A percentile compares a stretch with the other conserved stretches of the same genome.
Conservation (phyloP, 2,113 vertebrate species). For the Damaliscus lunatus region DNA sequence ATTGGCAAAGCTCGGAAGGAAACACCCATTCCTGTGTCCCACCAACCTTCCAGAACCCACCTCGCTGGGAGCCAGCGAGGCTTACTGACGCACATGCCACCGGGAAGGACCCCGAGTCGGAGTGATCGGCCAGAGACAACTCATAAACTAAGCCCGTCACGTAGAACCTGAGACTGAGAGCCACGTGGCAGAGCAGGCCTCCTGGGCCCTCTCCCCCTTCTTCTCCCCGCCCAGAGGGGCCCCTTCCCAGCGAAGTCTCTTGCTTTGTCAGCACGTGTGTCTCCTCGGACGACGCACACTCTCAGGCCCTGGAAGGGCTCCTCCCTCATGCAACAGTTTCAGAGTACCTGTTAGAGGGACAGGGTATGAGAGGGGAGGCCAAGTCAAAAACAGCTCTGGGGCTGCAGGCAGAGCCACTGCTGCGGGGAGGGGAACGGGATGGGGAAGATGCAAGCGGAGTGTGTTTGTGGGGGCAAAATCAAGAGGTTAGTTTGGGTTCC, state of each 20-base stretch:
- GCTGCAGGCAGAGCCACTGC: fast-evolving
- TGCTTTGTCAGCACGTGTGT: background rate
- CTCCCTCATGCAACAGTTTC: background rate
- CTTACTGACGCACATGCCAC: background rate
- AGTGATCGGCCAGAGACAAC: background rate
- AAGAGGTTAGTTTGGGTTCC: background rate
- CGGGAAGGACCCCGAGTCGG: background rate
- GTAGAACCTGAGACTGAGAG: background rate
- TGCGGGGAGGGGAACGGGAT: fast-evolving
- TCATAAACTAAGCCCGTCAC: background rate
- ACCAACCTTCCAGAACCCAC: background rate
- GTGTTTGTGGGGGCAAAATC: background rate
- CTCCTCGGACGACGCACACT: background rate
- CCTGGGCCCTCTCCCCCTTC: background rate
- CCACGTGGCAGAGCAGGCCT: background rate
- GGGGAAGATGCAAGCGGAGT: background rate
- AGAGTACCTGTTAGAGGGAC: background rate
- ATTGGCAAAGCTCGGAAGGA: background rate
- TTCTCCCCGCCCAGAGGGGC: background rate
- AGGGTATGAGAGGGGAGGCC: background rate
- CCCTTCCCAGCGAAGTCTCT: background rate
- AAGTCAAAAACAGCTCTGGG: background rate
- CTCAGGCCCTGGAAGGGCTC: background rate
- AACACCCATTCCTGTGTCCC: background rate
- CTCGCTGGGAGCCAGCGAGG: background rate